phyloP scores from a whole-genome alignment of 1,140 invertebrate species.

The Brachionus angularis region DNA sequence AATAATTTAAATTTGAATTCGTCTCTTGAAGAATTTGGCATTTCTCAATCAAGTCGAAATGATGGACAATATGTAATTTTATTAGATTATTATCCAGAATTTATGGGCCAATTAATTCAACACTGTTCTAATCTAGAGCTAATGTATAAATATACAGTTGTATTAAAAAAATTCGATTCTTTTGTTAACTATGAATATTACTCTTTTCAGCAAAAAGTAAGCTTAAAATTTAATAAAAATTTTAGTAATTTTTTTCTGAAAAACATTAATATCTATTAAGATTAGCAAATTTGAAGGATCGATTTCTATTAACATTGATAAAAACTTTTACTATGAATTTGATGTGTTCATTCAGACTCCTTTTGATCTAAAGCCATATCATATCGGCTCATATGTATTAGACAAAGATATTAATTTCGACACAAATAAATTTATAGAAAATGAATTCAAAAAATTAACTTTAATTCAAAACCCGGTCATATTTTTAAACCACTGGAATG shows the following conservation, averaged over 20 bases:
- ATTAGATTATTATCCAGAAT: slow-evolving; percentile 19
- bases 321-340: not conserved
- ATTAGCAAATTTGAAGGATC: not conserved
- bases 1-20: slow-evolving; percentile 12
- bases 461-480: not conserved
- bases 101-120: not conserved
- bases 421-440: too few relatives aligned
- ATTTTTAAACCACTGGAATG: not conserved
- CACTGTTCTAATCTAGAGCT: slow-evolving; percentile 2
- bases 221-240: not conserved
- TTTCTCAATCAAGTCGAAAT: not conserved
- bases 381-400: slow-evolving; percentile 25
- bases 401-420: not conserved
- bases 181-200: not conserved
- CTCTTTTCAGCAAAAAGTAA: too few relatives aligned
- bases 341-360: slow-evolving; percentile 25
- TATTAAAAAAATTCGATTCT: not conserved
- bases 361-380: not conserved
- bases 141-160: slow-evolving; percentile 5
- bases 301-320: slow-evolving; percentile 1
- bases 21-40: slow-evolving; percentile 26
- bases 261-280: too few relatives aligned
- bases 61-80: not conserved
- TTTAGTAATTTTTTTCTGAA: not conserved
- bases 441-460: slow-evolving; percentile 29